Conservation (phyloP, 1,140 invertebrate species). For the Belonocnema kinseyi region DNA sequence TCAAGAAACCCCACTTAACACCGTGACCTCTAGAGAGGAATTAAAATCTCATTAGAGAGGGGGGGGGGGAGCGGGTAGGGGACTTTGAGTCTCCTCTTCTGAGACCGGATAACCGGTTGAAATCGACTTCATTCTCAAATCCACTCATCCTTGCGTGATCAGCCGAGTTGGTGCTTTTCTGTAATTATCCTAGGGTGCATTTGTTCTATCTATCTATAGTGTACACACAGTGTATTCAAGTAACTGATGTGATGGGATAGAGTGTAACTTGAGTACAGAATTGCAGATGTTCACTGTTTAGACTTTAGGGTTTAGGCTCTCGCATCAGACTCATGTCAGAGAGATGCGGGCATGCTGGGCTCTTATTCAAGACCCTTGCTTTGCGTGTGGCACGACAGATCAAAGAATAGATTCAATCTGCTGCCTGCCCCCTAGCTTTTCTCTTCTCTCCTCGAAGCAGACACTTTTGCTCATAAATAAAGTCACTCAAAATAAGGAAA, state of each 20-base stretch:
- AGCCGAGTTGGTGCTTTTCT: neutral
- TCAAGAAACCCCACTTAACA: neutral
- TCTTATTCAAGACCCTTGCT: slow-evolving; percentile 26
- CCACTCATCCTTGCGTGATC: slow-evolving; percentile 12
- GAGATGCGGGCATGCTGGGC: slow-evolving; percentile 21
- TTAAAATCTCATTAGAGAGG: slow-evolving; percentile 17
- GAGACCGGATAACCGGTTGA: neutral
- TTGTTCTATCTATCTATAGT: neutral
- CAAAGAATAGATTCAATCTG: slow-evolving; percentile 27
- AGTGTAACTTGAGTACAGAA: slow-evolving; percentile 6
- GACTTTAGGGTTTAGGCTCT: no score
- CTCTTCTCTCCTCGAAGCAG: neutral
- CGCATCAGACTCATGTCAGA: no score
- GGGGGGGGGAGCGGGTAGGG: neutral
- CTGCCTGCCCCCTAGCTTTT: neutral
- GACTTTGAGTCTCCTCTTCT: neutral
- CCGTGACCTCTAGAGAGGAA: neutral
- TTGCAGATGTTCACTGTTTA: slow-evolving; percentile 26
- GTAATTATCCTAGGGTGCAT: neutral
- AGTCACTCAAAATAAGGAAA: neutral
- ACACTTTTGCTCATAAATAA: neutral
- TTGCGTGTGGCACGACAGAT: slow-evolving; percentile 41
- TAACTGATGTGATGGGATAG: no score
- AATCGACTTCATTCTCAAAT: neutral
- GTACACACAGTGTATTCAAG: neutral